Evolutionary conservation across 1,140 invertebrate species (phyloP).

Genomic region (Trichonephila clavipes): DNA sequence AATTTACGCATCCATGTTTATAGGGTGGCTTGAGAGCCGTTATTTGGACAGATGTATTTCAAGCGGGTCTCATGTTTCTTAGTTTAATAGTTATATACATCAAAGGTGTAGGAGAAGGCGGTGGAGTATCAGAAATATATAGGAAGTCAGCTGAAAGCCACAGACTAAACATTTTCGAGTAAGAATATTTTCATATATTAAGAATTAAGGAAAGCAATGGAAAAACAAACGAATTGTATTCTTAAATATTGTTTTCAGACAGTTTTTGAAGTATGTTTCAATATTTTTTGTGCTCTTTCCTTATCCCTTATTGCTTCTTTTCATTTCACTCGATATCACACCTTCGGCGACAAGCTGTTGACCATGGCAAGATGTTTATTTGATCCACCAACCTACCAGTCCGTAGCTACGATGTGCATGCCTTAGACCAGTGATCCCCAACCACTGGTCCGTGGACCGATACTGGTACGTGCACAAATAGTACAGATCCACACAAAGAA

Average conservation of each 20-base stretch:
- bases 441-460: no score
- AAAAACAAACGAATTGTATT: no score
- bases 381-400: no score
- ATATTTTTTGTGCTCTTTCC: background rate
- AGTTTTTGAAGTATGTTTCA: background rate
- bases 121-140: constrained; percentile 26
- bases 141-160: constrained; percentile 2
- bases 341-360: no score
- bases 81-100: constrained; percentile 9
- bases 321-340: no score
- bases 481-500: no score
- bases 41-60: constrained; percentile 52
- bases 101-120: constrained; percentile 11
- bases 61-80: constrained; percentile 17
- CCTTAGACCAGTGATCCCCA: no score
- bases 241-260: background rate
- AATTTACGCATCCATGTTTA: no score
- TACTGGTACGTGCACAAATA: no score
- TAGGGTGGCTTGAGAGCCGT: constrained; percentile 49
- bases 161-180: constrained; percentile 22
- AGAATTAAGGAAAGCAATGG: background rate
- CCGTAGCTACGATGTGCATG: no score
- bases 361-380: no score
- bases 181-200: background rate
- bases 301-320: no score